A percentile compares a stretch with the other conserved stretches of the same genome.
Evolutionary conservation across 2,888 invertebrate genomes (phyloP).

Genomic region (Aelia acuminata): DNA sequence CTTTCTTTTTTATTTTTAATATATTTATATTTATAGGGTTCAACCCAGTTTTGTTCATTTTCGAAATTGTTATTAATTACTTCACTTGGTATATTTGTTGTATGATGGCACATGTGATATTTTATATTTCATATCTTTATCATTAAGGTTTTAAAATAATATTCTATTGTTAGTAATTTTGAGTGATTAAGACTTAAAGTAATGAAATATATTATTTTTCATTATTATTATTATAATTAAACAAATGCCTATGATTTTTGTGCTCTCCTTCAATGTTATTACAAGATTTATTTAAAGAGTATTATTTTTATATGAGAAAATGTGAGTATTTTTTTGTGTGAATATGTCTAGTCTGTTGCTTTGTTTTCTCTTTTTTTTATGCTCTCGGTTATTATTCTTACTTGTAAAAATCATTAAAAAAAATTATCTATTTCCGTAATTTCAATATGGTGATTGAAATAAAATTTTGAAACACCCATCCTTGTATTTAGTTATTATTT

Average conservation of each 20-base stretch:
- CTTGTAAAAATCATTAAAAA: constrained; percentile 50
- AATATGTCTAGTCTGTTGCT: constrained; percentile 59
- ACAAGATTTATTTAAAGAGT: constrained; percentile 59
- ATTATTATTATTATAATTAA: constrained; percentile 43
- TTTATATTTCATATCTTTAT: constrained; percentile 54
- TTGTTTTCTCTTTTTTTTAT: constrained; percentile 51
- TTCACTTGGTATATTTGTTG: constrained; percentile 51
- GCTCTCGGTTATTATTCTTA: constrained; percentile 54
- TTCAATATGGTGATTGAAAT: constrained; percentile 59
- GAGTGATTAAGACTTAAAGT: constrained; percentile 53
- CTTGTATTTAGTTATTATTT: constrained; percentile 1
- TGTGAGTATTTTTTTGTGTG: constrained; percentile 59
- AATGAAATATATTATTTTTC: constrained; percentile 48
- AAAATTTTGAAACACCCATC: constrained; percentile 55
- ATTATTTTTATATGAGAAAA: constrained; percentile 59
- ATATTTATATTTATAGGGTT: constrained; percentile 18
- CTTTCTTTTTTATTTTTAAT: neutral
- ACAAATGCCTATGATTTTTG: constrained; percentile 37
- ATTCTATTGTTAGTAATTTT: constrained; percentile 39
- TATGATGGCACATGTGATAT: constrained; percentile 58
- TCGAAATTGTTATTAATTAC: constrained; percentile 25
- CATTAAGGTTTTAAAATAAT: constrained; percentile 45
- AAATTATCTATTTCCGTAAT: constrained; percentile 55
- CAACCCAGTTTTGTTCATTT: constrained; percentile 19
- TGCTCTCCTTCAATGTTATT: constrained; percentile 38